Evolutionary conservation across 92 coral and sea anemone species (phyloP).

Genomic region (Parazoanthus darwini): DNA sequence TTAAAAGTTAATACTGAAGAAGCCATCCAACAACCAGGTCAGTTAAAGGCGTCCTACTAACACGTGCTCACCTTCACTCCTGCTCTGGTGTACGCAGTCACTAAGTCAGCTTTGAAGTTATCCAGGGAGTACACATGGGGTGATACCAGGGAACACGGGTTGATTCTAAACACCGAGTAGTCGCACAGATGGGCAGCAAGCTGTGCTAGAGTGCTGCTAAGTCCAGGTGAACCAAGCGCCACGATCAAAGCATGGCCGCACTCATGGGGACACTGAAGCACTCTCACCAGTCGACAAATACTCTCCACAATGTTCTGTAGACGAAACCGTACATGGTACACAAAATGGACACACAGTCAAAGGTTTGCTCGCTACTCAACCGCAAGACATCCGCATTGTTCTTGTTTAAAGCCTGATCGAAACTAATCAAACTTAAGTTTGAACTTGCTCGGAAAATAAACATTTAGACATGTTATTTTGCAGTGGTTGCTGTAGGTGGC

Average conservation of each 20-base stretch:
- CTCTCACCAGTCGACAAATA: constrained; percentile 92
- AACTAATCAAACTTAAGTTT: background rate
- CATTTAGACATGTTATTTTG: background rate
- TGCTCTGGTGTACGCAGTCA: constrained; percentile 91
- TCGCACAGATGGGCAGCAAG: constrained; percentile 96
- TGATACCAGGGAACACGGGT: constrained; percentile 73
- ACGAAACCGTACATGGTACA: background rate
- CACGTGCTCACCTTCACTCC: constrained; percentile 84
- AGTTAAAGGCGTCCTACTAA: background rate
- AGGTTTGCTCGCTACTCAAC: background rate
- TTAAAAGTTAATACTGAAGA: background rate
- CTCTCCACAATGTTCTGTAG: constrained; percentile 91
- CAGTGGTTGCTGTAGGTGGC: too few relatives aligned
- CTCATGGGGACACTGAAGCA: constrained; percentile 94
- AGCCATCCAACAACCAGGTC: background rate
- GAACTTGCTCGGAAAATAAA: background rate
- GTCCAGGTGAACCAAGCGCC: constrained; percentile 95
- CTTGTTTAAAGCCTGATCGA: too few relatives aligned
- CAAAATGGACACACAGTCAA: background rate
- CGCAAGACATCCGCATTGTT: background rate
- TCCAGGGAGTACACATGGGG: constrained; percentile 72
- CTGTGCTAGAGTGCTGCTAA: constrained; percentile 85
- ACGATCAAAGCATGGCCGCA: constrained; percentile 96
- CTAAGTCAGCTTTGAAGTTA: constrained; percentile 88
- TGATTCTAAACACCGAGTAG: constrained; percentile 89